A percentile compares a stretch with the other conserved stretches of the same genome.
Evolutionary conservation across 2,797 vertebrate species (phyloP).

Genomic region (Euphonia xanthogaster): DNA sequence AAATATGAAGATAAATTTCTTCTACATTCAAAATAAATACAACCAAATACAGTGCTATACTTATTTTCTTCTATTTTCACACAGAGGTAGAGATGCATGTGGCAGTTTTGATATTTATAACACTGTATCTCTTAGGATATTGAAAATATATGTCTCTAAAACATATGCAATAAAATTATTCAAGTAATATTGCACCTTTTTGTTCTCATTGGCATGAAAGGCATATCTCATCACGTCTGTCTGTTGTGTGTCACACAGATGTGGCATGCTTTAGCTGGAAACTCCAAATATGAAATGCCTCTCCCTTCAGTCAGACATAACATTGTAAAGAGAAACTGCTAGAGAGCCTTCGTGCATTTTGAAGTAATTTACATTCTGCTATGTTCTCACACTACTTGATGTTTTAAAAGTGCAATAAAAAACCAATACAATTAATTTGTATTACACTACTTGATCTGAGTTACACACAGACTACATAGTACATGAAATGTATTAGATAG

Average conservation of each 20-base stretch:
- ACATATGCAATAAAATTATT: neutral
- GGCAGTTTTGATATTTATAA: neutral
- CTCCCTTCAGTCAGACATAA: neutral
- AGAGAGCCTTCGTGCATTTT: neutral
- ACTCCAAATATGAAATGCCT: neutral
- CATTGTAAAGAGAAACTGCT: neutral
- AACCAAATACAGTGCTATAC: neutral
- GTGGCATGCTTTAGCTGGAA: neutral
- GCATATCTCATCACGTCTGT: neutral
- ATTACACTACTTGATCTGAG: slow-evolving; percentile 18
- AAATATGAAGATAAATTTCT: neutral
- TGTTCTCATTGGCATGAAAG: neutral
- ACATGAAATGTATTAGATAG: neutral
- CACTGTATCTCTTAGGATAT: neutral
- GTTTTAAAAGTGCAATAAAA: slow-evolving; percentile 36
- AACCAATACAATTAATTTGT: slow-evolving; percentile 48
- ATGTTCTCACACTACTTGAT: neutral
- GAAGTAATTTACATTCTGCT: slow-evolving; percentile 11
- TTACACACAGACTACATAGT: slow-evolving; percentile 7
- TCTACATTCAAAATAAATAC: neutral
- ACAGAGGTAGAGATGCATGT: neutral
- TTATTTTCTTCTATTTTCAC: neutral
- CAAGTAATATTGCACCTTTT: neutral
- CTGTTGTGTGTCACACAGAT: neutral
- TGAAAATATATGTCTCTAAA: neutral